These are phyloP conservation scores for Alaudala cheleensis DNA, from an alignment of 2,113 vertebrate species.

Conservation along the genomic window DNA sequence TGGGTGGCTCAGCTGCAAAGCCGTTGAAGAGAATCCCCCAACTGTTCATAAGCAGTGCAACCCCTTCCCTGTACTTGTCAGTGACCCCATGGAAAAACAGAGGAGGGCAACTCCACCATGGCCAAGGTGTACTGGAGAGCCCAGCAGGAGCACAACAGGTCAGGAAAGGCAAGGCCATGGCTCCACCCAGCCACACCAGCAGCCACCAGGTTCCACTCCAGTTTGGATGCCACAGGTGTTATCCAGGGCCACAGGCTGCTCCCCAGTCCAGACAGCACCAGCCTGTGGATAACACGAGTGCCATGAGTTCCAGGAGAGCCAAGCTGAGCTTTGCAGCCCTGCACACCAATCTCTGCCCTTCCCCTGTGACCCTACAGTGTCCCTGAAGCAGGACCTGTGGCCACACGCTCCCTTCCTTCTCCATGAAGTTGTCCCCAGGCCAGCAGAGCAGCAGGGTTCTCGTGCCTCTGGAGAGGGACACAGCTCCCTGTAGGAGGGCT, in stretches of 20 bases:
- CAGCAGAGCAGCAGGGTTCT: neutral
- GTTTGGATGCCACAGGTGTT: neutral
- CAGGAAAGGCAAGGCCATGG: neutral
- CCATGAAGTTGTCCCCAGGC: neutral
- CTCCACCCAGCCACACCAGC: rapidly evolving
- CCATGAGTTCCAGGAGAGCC: rapidly evolving
- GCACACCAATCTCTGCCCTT: rapidly evolving
- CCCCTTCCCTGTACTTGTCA: neutral
- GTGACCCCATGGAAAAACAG: rapidly evolving
- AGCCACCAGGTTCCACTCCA: rapidly evolving
- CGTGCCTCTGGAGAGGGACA: neutral
- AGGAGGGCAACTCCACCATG: rapidly evolving
- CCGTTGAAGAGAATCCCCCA: neutral
- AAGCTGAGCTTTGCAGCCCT: rapidly evolving
- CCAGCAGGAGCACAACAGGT: neutral
- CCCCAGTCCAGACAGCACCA: neutral
- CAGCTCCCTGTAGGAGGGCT: neutral
- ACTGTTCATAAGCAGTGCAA: rapidly evolving
- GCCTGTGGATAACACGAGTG: rapidly evolving
- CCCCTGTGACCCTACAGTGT: neutral
- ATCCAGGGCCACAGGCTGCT: neutral
- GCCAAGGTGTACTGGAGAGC: rapidly evolving
- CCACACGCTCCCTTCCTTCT: rapidly evolving
- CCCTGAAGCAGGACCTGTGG: neutral
- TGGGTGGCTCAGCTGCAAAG: neutral